phyloP scores from a whole-genome alignment of 2,797 vertebrate species.

The Myotis vivesi region DNA sequence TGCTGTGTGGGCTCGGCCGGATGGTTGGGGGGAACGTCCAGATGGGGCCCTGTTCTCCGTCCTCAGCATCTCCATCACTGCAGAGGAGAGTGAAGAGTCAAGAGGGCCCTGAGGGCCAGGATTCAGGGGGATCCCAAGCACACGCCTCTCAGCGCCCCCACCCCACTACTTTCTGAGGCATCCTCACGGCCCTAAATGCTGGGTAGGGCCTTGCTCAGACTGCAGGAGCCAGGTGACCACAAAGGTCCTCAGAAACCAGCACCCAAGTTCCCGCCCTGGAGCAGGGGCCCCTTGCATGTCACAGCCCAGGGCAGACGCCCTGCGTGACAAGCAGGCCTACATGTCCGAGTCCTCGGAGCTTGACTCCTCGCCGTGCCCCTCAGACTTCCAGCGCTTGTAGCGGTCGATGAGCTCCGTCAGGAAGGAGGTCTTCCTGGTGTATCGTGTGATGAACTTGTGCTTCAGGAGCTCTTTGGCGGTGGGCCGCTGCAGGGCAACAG shows the following conservation, averaged over 20 bases:
- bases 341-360: slow-evolving; percentile 97
- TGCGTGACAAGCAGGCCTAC: slow-evolving; percentile 77
- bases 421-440: slow-evolving; percentile 92
- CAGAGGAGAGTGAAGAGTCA: not conserved
- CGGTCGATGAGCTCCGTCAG: slow-evolving; percentile 94
- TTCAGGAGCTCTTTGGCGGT: slow-evolving; percentile 91
- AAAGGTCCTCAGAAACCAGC: not conserved
- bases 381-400: slow-evolving; percentile 97
- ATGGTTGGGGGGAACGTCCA: slow-evolving; percentile 98
- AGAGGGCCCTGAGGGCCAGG: not conserved
- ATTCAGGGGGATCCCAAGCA: not conserved
- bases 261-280: not conserved
- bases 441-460: slow-evolving; percentile 92
- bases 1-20: slow-evolving; percentile 91
- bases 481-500: slow-evolving; percentile 84
- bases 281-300: not conserved
- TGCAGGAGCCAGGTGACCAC: not conserved
- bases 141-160: not conserved
- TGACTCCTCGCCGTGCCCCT: slow-evolving; percentile 96
- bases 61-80: slow-evolving; percentile 93
- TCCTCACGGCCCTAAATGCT: not conserved
- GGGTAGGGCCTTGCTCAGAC: not conserved
- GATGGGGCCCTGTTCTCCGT: slow-evolving; percentile 90
- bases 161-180: not conserved
- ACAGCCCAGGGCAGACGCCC: not conserved